These are phyloP conservation scores for Siphlonurus alternatus DNA, from an alignment of 2,888 invertebrate species.

Conservation along the genomic window DNA sequence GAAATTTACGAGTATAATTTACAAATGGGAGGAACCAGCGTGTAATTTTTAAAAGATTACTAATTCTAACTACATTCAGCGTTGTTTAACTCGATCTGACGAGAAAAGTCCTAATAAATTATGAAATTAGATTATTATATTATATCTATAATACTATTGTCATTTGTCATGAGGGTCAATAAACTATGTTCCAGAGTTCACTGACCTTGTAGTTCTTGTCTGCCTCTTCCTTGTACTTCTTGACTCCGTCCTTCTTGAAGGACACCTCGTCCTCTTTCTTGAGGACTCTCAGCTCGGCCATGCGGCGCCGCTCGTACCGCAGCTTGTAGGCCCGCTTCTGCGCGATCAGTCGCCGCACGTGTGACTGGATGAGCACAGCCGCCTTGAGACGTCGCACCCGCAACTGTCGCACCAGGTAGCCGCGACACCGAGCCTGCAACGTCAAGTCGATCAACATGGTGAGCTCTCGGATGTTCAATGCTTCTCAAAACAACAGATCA, in stretches of 20 bases:
- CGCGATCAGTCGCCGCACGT: constrained; percentile 80
- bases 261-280: constrained; percentile 41
- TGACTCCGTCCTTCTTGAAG: constrained; percentile 42
- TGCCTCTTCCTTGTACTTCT: constrained; percentile 46
- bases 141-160: constrained; percentile 18
- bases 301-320: constrained; percentile 19
- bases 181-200: not conserved
- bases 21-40: too few species aligned
- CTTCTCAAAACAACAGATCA: too few species aligned
- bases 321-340: constrained; percentile 60
- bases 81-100: too few species aligned
- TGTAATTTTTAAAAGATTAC: too few species aligned
- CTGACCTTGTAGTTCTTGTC: constrained; percentile 39
- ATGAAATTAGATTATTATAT: too few species aligned
- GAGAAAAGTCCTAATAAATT: too few species aligned
- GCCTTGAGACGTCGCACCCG: constrained; percentile 34
- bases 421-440: constrained; percentile 46
- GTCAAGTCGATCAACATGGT: not conserved
- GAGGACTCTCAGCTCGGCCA: constrained; percentile 32
- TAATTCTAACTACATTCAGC: too few species aligned
- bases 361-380: constrained; percentile 78
- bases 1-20: too few species aligned
- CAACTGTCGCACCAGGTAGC: constrained; percentile 42
- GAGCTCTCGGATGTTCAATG: too few species aligned
- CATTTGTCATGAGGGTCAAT: too few species aligned